A percentile compares a stretch with the other conserved stretches of the same genome.
phyloP scores from a whole-genome alignment of 2,113 vertebrate species.

The Protomyctophum bolini region DNA sequence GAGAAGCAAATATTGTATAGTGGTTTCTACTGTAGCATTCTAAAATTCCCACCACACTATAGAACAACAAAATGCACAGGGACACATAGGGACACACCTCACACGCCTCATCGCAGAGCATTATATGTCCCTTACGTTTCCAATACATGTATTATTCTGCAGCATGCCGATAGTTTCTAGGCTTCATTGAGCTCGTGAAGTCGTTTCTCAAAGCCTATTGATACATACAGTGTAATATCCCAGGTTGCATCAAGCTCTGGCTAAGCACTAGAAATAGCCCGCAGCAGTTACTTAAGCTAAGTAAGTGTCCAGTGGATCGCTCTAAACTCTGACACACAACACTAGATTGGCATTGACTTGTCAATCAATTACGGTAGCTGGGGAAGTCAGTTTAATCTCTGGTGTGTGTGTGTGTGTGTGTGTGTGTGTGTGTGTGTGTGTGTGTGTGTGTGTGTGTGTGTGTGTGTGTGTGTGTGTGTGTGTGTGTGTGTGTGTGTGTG shows the following conservation, averaged over 20 bases:
- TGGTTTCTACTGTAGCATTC: too few species aligned
- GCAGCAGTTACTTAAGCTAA: conserved; percentile 38
- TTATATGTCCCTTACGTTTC: too few species aligned
- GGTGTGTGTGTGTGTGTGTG: neutral
- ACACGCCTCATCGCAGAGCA: too few species aligned
- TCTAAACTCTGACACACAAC: conserved; percentile 37
- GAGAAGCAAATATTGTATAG: too few species aligned
- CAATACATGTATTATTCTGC: too few species aligned
- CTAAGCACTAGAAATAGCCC: conserved; percentile 13
- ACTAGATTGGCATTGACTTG: conserved; percentile 51
- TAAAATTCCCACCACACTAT: too few species aligned
- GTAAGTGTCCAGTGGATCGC: conserved; percentile 47
- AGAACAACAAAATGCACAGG: too few species aligned
- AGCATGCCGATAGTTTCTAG: too few species aligned
- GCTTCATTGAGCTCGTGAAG: neutral
- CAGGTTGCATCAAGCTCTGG: neutral
- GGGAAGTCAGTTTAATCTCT: conserved; percentile 31
- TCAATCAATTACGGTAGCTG: conserved; percentile 47
- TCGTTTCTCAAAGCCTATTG: neutral
- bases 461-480: neutral
- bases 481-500: neutral
- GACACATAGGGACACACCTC: too few species aligned
- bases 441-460: neutral
- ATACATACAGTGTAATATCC: neutral
- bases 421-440: conserved; percentile 1